phyloP scores from a whole-genome alignment of 2,888 invertebrate genomes.

The Sphaerophoria taeniata region DNA sequence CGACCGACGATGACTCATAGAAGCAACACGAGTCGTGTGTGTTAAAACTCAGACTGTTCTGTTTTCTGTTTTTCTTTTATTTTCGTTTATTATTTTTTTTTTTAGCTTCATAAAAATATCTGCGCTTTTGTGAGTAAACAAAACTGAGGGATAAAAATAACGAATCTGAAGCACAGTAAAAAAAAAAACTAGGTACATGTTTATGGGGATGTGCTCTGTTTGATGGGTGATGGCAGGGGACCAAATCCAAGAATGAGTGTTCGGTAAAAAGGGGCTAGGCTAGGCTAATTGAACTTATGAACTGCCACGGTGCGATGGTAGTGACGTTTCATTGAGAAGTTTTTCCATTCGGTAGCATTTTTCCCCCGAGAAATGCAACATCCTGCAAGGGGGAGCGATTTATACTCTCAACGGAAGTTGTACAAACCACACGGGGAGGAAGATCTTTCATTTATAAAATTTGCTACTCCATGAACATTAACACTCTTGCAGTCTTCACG shows the following conservation, averaged over 20 bases:
- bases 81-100: slow-evolving; percentile 42
- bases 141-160: slow-evolving; percentile 72
- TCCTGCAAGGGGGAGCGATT: not conserved
- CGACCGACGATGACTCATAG: slow-evolving; percentile 64
- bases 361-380: not conserved
- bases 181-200: slow-evolving; percentile 55
- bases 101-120: slow-evolving; percentile 50
- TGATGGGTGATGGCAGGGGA: slow-evolving; percentile 44
- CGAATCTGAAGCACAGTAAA: slow-evolving; percentile 59
- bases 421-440: not conserved
- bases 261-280: slow-evolving; percentile 40
- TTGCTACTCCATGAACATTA: too few relatives aligned
- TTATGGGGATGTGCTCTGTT: slow-evolving; percentile 32
- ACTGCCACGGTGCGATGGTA: slow-evolving; percentile 17
- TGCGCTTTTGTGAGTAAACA: slow-evolving; percentile 74
- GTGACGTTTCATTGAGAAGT: slow-evolving; percentile 65
- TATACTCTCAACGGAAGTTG: not conserved
- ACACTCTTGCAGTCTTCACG: too few relatives aligned
- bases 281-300: slow-evolving; percentile 68
- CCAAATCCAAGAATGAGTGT: slow-evolving; percentile 43
- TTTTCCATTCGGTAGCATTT: slow-evolving; percentile 21
- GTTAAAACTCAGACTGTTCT: slow-evolving; percentile 68
- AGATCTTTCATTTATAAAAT: too few relatives aligned
- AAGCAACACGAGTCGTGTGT: slow-evolving; percentile 70
- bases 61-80: slow-evolving; percentile 26